phyloP scores from a whole-genome alignment of 1,140 invertebrate species.

The Druon quercuslanigerum region DNA sequence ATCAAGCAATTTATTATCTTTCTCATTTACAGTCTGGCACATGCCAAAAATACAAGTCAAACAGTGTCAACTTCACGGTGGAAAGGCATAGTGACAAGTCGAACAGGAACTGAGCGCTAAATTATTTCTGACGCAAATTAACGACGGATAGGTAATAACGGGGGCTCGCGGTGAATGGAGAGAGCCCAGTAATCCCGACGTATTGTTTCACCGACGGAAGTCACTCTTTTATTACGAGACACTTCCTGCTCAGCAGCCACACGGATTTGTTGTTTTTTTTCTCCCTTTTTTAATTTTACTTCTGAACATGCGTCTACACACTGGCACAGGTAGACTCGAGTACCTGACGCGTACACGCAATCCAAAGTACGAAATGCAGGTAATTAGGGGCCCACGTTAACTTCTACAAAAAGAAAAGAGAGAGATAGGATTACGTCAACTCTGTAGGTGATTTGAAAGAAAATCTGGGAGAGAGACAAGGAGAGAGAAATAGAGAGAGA shows the following conservation, averaged over 20 bases:
- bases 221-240: slow-evolving; percentile 66
- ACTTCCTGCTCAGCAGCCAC: slow-evolving; percentile 58
- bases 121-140: slow-evolving; percentile 51
- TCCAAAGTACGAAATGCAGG: slow-evolving; percentile 38
- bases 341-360: slow-evolving; percentile 43
- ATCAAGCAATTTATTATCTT: too few species aligned
- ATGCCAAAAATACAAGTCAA: background rate
- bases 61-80: background rate
- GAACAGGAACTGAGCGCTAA: slow-evolving; percentile 39
- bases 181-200: slow-evolving; percentile 48
- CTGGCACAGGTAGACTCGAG: slow-evolving; percentile 35
- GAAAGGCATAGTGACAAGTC: slow-evolving; percentile 32
- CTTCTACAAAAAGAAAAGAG: slow-evolving; percentile 47
- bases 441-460: slow-evolving; percentile 38
- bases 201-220: slow-evolving; percentile 68
- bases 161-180: slow-evolving; percentile 36
- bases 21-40: background rate
- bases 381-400: slow-evolving; percentile 47
- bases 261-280: slow-evolving; percentile 34
- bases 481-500: slow-evolving; percentile 50
- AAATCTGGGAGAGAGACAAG: slow-evolving; percentile 43
- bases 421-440: slow-evolving; percentile 53
- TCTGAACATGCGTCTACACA: slow-evolving; percentile 39
- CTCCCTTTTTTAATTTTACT: slow-evolving; percentile 45
- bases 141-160: slow-evolving; percentile 49